Evolutionary conservation across 1,140 invertebrate species (phyloP), one percentile per base, ranked within the genome.

Genomic region (Heliconius nattereri): DNA sequence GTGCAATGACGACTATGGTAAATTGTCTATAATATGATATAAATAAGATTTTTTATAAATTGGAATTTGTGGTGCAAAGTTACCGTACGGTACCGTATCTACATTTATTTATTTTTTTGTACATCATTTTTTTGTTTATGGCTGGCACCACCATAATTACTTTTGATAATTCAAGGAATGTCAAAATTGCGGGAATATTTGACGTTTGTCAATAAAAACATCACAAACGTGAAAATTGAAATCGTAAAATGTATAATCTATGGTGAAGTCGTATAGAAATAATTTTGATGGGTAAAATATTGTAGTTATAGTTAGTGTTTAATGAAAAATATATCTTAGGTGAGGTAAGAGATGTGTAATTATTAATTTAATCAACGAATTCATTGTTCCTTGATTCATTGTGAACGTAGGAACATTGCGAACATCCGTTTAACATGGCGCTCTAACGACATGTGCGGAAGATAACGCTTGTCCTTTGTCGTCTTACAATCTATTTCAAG

Each of bases 171-270:
- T 73, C 23, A n/a, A 83, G 85, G 89, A 89, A 84, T 90, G 91
- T 92, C 91, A 92, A 90, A 91, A 87, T 92, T 94, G 92, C 92
- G 92, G 90, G 92, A 93, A 91, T 89, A 91, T 94, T 92, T 94
- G 93, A 92, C 93, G 94, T 89, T 92, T 94, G 91, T 93, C 91
- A 93, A 93, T 92, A 92, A 91, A 91, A 92, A 94, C 91, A 93
- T 87, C 84, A 83, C 87, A 84, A 89, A 83, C 85, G 87, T 88
- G 85, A 85, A 85, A 66, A 66, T 9, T 66, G 26, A 29, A 66
- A 66, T 66, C 23, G 26, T 66, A 29, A 66, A 66, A 66, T 66
- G 60, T 66, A 66, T 66, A 66, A 66, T 66, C 60, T 66, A 66
- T 66, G 60, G 60, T 66, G 60, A 66, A 66, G 60, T 66, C 26